These are phyloP conservation scores for Campaea margaritaria DNA, from an alignment of 2,888 invertebrate species.

Conservation along the genomic window DNA sequence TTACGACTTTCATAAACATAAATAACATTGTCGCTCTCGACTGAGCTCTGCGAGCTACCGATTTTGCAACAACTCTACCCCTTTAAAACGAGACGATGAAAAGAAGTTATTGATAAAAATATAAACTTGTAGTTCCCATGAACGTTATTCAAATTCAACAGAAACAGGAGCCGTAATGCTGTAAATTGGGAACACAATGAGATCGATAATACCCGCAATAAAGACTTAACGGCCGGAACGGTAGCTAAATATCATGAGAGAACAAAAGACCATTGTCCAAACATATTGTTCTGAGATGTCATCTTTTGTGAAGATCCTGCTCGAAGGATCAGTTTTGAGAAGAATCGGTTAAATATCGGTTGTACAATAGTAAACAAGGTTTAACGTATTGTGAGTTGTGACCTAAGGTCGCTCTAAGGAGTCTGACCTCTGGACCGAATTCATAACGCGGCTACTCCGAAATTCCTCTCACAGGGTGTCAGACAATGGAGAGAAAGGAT, in stretches of 20 bases:
- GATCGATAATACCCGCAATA: slow-evolving; percentile 79
- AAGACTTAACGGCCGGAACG: slow-evolving; percentile 76
- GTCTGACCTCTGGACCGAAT: slow-evolving; percentile 73
- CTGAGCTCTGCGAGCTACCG: slow-evolving; percentile 45
- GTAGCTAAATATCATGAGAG: slow-evolving; percentile 77
- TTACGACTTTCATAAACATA: slow-evolving; percentile 62
- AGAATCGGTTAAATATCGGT: slow-evolving; percentile 67
- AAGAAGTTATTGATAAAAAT: slow-evolving; percentile 18
- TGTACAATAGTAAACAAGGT: slow-evolving; percentile 72
- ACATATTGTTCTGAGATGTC: slow-evolving; percentile 68
- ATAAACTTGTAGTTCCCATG: slow-evolving; percentile 66
- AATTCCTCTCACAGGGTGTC: slow-evolving; percentile 59
- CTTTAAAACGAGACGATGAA: slow-evolving; percentile 27
- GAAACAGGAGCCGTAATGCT: slow-evolving; percentile 66
- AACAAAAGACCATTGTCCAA: slow-evolving; percentile 71
- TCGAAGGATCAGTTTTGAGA: slow-evolving; percentile 49
- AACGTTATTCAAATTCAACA: slow-evolving; percentile 70
- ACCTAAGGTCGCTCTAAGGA: slow-evolving; percentile 75
- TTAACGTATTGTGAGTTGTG: slow-evolving; percentile 67
- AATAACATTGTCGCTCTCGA: slow-evolving; percentile 37
- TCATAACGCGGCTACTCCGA: slow-evolving; percentile 51
- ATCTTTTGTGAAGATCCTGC: slow-evolving; percentile 50
- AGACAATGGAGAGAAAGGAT: slow-evolving; percentile 71
- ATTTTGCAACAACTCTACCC: slow-evolving; percentile 36
- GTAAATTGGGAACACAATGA: slow-evolving; percentile 77